Percentiles rank a stretch among this genome's conserved stretches.
These are phyloP conservation scores for Orthonyx spaldingii DNA, from an alignment of 2,113 vertebrate species.

Conservation along the genomic window DNA sequence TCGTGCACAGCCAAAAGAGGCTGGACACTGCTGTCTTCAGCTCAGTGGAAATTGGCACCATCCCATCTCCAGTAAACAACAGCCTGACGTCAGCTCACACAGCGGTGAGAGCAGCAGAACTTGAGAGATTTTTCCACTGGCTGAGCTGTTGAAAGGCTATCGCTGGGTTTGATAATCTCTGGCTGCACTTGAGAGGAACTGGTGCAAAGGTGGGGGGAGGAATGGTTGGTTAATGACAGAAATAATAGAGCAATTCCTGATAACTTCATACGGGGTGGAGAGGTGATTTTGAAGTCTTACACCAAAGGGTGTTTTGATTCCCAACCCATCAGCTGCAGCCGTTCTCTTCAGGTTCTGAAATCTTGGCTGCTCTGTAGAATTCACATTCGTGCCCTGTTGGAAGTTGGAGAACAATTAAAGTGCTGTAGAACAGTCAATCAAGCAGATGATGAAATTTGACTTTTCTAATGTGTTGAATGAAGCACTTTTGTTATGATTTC, in stretches of 20 bases:
- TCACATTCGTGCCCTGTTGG: not conserved
- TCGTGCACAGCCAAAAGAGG: constrained; percentile 30
- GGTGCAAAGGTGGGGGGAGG: not conserved
- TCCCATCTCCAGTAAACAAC: constrained; percentile 71
- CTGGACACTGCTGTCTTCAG: constrained; percentile 59
- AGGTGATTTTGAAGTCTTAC: not conserved
- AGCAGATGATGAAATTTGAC: constrained; percentile 41
- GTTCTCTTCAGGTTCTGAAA: not conserved
- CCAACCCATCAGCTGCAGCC: not conserved
- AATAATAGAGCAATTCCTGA: constrained; percentile 53
- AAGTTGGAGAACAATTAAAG: not conserved
- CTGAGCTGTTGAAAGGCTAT: constrained; percentile 60
- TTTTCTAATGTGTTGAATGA: constrained; percentile 21
- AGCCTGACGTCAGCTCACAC: constrained; percentile 63
- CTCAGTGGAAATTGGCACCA: constrained; percentile 70
- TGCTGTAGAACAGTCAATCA: not conserved
- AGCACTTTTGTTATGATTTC: not conserved
- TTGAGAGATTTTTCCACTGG: constrained; percentile 55
- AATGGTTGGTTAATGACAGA: constrained; percentile 54
- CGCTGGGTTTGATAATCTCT: constrained; percentile 61
- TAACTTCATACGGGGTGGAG: not conserved
- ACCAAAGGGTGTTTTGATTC: not conserved
- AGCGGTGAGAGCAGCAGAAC: constrained; percentile 33
- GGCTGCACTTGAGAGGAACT: constrained; percentile 54
- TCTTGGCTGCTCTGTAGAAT: not conserved